Evolutionary conservation across 2,113 vertebrate genomes (phyloP).

Genomic region (Mola mola): DNA sequence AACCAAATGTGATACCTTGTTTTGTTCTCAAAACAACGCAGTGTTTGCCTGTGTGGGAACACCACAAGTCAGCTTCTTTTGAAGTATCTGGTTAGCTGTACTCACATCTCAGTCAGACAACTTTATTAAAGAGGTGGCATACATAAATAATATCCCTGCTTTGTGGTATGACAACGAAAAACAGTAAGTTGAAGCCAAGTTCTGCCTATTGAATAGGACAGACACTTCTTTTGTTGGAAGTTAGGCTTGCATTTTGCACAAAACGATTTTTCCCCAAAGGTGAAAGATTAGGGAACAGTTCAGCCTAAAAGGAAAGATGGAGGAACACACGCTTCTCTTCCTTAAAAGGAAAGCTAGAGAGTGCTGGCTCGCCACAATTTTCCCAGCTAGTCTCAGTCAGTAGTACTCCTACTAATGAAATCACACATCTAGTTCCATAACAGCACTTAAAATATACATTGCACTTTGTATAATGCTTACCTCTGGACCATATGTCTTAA

Average conservation of each 20-base stretch:
- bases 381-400: slow-evolving; percentile 26
- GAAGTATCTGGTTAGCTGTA: not conserved
- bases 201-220: slow-evolving; percentile 9
- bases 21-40: slow-evolving; percentile 35
- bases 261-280: slow-evolving; percentile 15
- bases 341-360: slow-evolving; percentile 51
- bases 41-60: slow-evolving; percentile 14
- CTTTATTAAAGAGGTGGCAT: no score
- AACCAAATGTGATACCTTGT: slow-evolving; percentile 43
- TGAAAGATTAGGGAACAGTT: slow-evolving; percentile 31
- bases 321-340: slow-evolving; percentile 21
- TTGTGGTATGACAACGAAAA: not conserved
- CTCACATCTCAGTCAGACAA: slow-evolving; percentile 28
- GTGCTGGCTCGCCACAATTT: slow-evolving; percentile 23
- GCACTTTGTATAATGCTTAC: slow-evolving; percentile 78
- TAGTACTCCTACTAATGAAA: slow-evolving; percentile 4
- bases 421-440: slow-evolving; percentile 16
- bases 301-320: slow-evolving; percentile 56
- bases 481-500: slow-evolving; percentile 99
- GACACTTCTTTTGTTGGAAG: not conserved
- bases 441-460: slow-evolving; percentile 7
- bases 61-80: slow-evolving; percentile 17
- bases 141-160: not conserved
- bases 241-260: slow-evolving; percentile 29
- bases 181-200: not conserved